Evolutionary conservation across 2,113 vertebrate genomes (phyloP).

Genomic region (Urocitellus parryii): DNA sequence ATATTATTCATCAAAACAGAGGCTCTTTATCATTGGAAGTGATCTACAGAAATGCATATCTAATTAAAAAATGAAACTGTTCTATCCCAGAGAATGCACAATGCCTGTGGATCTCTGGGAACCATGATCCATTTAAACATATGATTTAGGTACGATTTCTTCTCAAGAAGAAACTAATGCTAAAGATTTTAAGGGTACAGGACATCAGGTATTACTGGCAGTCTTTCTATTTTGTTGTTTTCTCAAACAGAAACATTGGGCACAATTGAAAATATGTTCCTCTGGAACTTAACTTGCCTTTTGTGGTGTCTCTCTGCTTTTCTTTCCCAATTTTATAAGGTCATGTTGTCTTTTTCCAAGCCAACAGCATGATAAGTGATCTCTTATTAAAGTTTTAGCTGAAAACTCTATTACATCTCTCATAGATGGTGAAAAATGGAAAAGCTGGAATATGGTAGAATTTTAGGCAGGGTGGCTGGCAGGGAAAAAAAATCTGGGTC

Average conservation of each 20-base stretch:
- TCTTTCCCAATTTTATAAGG: slow-evolving; percentile 36
- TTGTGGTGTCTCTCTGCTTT: neutral
- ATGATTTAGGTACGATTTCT: neutral
- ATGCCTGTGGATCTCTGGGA: neutral
- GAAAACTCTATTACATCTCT: slow-evolving; percentile 31
- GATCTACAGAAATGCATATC: neutral
- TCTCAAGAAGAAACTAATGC: slow-evolving; percentile 23
- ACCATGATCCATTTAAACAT: neutral
- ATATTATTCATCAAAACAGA: neutral
- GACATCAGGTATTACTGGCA: neutral
- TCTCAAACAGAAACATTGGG: neutral
- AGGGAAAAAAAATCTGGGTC: neutral
- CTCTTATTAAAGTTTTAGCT: slow-evolving; percentile 44
- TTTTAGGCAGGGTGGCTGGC: neutral
- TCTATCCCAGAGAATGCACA: neutral
- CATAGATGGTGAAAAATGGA: neutral
- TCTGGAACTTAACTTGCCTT: neutral
- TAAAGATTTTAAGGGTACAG: neutral
- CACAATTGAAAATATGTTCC: neutral
- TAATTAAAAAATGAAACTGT: neutral
- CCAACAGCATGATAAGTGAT: slow-evolving; percentile 9
- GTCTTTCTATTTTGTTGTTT: neutral
- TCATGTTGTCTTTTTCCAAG: neutral
- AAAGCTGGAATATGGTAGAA: neutral
- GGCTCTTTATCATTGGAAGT: neutral